phyloP scores from a whole-genome alignment of 2,113 vertebrate species.

The Beaufortia kweichowensis region DNA sequence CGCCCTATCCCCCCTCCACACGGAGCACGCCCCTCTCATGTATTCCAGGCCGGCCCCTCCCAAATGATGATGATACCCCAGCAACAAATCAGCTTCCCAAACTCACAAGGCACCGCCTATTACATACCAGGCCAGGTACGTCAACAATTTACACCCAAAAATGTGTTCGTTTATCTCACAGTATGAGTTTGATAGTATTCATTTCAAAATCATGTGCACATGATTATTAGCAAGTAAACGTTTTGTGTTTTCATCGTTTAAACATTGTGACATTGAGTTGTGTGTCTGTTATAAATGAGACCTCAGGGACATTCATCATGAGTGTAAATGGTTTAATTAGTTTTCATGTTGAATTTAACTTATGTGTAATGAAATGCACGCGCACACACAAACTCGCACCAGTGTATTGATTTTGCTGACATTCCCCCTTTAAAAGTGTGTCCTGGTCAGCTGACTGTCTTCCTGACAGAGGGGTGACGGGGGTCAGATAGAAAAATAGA shows the following conservation, averaged over 20 bases:
- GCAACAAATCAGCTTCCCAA: constrained; percentile 84
- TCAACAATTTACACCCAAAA: neutral
- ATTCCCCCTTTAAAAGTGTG: constrained; percentile 16
- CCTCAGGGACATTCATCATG: too few relatives aligned
- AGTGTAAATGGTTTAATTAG: too few relatives aligned
- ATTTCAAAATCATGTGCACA: too few relatives aligned
- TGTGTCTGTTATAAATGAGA: too few relatives aligned
- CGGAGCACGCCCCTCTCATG: constrained; percentile 78
- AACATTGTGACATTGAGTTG: too few relatives aligned
- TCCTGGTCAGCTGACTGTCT: constrained; percentile 41
- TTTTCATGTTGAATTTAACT: too few relatives aligned
- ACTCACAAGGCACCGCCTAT: constrained; percentile 86
- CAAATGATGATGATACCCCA: constrained; percentile 98
- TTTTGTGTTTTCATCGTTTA: too few relatives aligned
- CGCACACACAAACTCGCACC: neutral
- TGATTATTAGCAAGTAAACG: too few relatives aligned
- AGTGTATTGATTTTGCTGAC: constrained; percentile 47
- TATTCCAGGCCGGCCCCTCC: constrained; percentile 87
- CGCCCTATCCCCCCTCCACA: constrained; percentile 88
- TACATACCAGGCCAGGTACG: constrained; percentile 89
- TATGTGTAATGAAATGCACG: neutral
- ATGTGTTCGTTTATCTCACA: too few relatives aligned
- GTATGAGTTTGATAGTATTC: too few relatives aligned
- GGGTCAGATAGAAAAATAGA: neutral
- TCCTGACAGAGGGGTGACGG: neutral